Conservation (phyloP, 1,140 invertebrate genomes). For the Calephelis virginiensis region DNA sequence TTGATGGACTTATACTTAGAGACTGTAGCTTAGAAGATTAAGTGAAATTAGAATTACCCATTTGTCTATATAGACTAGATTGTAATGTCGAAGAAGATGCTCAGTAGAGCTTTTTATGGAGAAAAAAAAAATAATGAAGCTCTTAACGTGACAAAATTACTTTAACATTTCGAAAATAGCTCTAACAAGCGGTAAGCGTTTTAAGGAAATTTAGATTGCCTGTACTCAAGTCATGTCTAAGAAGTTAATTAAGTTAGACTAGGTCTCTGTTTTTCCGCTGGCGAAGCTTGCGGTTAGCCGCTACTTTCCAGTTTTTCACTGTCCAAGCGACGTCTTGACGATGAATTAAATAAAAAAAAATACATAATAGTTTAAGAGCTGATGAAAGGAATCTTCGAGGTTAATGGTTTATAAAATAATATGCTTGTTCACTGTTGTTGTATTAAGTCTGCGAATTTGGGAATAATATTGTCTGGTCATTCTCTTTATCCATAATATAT, state of each 20-base stretch:
- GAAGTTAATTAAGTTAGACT: slow-evolving; percentile 18
- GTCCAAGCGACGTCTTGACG: slow-evolving; percentile 10
- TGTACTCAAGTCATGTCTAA: slow-evolving; percentile 14
- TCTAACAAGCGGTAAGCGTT: slow-evolving; percentile 11
- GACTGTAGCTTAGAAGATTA: too few species aligned
- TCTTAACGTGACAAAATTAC: slow-evolving; percentile 13
- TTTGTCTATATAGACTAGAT: too few species aligned
- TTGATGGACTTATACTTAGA: too few species aligned
- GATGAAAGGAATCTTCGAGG: neutral
- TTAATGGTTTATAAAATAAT: neutral
- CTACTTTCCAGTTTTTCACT: slow-evolving; percentile 7
- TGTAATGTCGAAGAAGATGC: too few species aligned
- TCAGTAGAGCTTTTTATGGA: too few species aligned
- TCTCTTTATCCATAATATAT: too few species aligned
- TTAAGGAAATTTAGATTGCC: slow-evolving; percentile 4
- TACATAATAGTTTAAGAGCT: slow-evolving; percentile 4
- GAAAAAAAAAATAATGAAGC: too few species aligned
- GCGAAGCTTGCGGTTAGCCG: slow-evolving; percentile 16
- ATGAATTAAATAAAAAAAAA: slow-evolving; percentile 13
- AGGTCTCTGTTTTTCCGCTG: slow-evolving; percentile 7
- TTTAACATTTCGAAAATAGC: slow-evolving; percentile 3
- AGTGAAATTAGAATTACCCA: too few species aligned
- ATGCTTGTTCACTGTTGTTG: neutral
- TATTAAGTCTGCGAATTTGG: too few species aligned
- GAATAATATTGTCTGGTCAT: too few species aligned